These are phyloP conservation scores for Todiramphus saurophagus DNA, from an alignment of 2,113 vertebrate species.

Conservation along the genomic window DNA sequence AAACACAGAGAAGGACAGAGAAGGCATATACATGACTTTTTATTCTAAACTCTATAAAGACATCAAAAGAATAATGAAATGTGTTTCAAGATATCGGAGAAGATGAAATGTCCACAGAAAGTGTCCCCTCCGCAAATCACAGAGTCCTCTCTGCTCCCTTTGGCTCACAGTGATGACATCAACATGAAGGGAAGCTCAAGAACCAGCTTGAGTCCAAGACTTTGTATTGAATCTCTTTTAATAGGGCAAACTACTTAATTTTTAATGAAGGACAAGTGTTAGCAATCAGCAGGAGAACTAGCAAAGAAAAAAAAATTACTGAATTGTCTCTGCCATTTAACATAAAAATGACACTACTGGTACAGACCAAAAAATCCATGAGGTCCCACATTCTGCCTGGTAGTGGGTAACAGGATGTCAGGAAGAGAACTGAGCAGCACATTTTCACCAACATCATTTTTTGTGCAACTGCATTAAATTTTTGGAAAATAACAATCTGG, in stretches of 20 bases:
- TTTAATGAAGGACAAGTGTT: conserved; percentile 4
- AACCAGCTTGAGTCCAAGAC: neutral
- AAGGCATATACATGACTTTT: neutral
- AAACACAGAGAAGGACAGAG: neutral
- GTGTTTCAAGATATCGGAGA: neutral
- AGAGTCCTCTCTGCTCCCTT: neutral
- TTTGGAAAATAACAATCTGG: neutral
- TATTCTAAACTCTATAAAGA: neutral
- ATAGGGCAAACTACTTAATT: neutral
- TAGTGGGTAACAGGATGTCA: neutral
- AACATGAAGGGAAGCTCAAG: neutral
- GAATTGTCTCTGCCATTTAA: neutral
- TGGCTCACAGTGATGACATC: neutral
- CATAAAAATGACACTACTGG: neutral
- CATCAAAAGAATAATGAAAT: neutral
- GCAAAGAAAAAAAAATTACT: neutral
- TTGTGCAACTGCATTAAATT: neutral
- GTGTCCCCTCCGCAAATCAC: neutral
- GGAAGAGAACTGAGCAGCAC: neutral
- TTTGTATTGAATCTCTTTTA: neutral
- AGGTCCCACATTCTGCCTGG: neutral
- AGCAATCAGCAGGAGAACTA: neutral
- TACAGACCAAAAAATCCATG: neutral
- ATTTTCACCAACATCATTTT: neutral
- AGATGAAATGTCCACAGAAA: neutral